A percentile compares a stretch with the other conserved stretches of the same genome.
These are phyloP conservation scores for Rostratula benghalensis DNA, from an alignment of 2,113 vertebrate genomes.

Conservation along the genomic window DNA sequence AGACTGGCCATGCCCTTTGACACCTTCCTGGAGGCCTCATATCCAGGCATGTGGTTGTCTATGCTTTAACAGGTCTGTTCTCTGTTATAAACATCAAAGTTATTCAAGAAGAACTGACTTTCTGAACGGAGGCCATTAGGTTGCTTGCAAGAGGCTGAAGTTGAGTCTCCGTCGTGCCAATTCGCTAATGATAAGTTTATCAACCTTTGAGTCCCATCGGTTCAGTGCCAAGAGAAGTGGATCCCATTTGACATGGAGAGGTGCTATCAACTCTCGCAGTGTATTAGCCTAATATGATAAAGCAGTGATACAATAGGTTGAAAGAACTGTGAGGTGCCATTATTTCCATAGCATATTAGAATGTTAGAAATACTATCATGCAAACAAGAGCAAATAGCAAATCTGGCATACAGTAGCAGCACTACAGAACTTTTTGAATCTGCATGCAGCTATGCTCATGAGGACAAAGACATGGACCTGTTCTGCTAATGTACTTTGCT, in stretches of 20 bases:
- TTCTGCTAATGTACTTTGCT: constrained; percentile 36
- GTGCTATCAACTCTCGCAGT: constrained; percentile 85
- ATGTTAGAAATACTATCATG: constrained; percentile 79
- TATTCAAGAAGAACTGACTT: constrained; percentile 75
- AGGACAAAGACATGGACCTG: constrained; percentile 56
- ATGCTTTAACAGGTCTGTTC: constrained; percentile 78
- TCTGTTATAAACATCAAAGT: constrained; percentile 78
- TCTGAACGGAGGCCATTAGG: constrained; percentile 80
- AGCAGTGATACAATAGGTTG: constrained; percentile 85
- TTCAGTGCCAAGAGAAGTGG: constrained; percentile 85
- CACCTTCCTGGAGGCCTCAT: constrained; percentile 78
- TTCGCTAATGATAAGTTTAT: constrained; percentile 84
- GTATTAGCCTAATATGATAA: constrained; percentile 86
- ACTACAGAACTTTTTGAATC: constrained; percentile 69
- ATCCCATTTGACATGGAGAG: constrained; percentile 85
- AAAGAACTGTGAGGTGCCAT: constrained; percentile 78
- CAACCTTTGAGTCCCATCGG: constrained; percentile 82
- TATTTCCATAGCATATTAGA: constrained; percentile 79
- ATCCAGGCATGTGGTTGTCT: constrained; percentile 79
- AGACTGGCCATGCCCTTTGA: constrained; percentile 75
- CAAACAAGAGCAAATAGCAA: constrained; percentile 79
- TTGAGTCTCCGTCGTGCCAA: constrained; percentile 80
- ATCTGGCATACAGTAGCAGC: constrained; percentile 74
- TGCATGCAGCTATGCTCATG: constrained; percentile 75
- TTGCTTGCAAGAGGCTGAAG: constrained; percentile 83